A percentile compares a stretch with the other conserved stretches of the same genome.
Evolutionary conservation across 2,113 vertebrate species (phyloP).

Genomic region (Coreoperca whiteheadi): DNA sequence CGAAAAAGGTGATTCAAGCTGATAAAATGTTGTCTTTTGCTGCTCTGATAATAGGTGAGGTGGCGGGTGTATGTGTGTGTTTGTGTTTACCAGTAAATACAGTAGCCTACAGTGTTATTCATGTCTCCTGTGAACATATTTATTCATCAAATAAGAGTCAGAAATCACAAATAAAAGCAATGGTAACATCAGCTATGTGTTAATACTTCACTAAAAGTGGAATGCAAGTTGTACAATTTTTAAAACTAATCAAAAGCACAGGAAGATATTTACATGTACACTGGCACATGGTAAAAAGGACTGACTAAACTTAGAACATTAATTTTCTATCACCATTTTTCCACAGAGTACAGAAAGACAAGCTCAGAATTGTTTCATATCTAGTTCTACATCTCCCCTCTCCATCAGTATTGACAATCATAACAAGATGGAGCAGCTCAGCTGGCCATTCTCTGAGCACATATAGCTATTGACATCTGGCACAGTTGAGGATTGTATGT

Average conservation of each 20-base stretch:
- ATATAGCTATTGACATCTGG: conserved; percentile 59
- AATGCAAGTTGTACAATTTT: background rate
- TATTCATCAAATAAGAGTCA: conserved; percentile 9
- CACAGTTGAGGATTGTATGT: conserved; percentile 18
- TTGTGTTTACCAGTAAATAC: background rate
- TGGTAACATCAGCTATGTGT: background rate
- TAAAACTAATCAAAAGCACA: conserved; percentile 23
- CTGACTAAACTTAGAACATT: background rate
- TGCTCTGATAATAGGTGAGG: conserved; percentile 23
- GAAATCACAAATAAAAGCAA: background rate
- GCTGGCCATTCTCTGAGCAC: conserved; percentile 49
- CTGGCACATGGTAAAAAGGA: background rate
- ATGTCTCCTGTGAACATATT: conserved; percentile 11
- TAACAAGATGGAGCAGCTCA: conserved; percentile 49
- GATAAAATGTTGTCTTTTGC: conserved; percentile 43
- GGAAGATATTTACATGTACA: background rate
- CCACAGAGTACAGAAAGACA: conserved; percentile 22
- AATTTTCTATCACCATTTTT: conserved; percentile 15
- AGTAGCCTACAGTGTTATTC: background rate
- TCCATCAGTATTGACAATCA: conserved; percentile 59
- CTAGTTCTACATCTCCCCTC: conserved; percentile 2
- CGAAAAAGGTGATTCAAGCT: conserved; percentile 30
- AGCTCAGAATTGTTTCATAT: conserved; percentile 19
- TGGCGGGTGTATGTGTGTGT: background rate
- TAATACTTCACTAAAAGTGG: background rate